Conservation (phyloP, 2,888 invertebrate species). For the Chrysomela aeneicollis region DNA sequence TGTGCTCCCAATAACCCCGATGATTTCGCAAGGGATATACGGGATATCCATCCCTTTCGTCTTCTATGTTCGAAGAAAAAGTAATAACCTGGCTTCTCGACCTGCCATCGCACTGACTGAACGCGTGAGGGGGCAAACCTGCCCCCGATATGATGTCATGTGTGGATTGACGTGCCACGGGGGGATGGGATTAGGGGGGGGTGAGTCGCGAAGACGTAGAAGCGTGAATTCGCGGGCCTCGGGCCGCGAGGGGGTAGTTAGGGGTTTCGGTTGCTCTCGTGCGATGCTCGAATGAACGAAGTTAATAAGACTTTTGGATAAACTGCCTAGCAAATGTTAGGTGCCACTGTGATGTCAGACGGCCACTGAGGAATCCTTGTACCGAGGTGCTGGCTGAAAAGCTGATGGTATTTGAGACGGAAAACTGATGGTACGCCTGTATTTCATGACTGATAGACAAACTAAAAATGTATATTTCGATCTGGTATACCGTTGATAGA, state of each 20-base stretch:
- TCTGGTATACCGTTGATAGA: too few relatives aligned
- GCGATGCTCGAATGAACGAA: neutral
- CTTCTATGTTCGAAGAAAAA: too few relatives aligned
- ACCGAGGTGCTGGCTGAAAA: too few relatives aligned
- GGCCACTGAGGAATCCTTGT: too few relatives aligned
- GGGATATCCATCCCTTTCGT: too few relatives aligned
- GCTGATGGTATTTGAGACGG: too few relatives aligned
- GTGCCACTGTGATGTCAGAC: too few relatives aligned
- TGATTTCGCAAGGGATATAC: too few relatives aligned
- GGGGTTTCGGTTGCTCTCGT: conserved; percentile 3
- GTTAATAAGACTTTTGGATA: conserved; percentile 3
- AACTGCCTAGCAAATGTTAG: neutral
- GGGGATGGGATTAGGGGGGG: neutral
- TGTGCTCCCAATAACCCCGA: too few relatives aligned
- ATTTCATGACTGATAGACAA: too few relatives aligned
- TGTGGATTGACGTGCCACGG: conserved; percentile 22
- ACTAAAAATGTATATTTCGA: too few relatives aligned
- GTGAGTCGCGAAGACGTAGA: neutral
- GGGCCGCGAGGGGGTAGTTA: neutral
- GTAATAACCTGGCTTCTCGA: conserved; percentile 32
- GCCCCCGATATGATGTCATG: conserved; percentile 34
- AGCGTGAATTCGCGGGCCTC: neutral
- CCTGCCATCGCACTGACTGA: conserved; percentile 33
- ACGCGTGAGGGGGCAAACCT: conserved; percentile 34
- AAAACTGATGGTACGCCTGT: too few relatives aligned